Evolutionary conservation across 64 coral and sea anemone genomes (phyloP), one percentile per base, ranked within the genome.

Genomic region (Anthopleura sola): DNA sequence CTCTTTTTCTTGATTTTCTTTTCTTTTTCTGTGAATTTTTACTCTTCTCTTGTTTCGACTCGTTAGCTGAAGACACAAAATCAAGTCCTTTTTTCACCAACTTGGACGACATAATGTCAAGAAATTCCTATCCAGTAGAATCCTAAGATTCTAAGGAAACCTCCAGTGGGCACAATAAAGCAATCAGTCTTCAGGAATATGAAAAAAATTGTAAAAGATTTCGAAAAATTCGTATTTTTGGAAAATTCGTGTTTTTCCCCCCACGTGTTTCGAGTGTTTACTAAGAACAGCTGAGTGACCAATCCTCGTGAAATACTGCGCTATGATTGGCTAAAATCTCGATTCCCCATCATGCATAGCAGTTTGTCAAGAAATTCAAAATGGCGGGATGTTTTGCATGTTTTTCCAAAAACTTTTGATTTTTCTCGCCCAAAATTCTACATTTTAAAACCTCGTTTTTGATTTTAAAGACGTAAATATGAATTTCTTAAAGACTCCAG

Each of bases 401-500:
- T 66, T 58, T 21, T 80, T 28, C 3, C 29, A 12, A 71, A 71
- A 28, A 15, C 9, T 34, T 71, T 34, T 71, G 29, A 71, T 71
- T 32, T 29, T 71, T 71, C 9, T 34, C 66, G 28, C 23, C 28
- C 66, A 71, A 34, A 71, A 71, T 33, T 34, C 24, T 11, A 14
- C 29, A 71, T 32, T 71, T 71, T 33, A 71, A 71, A 16, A 32
- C 66, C 29, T 33, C 1, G 15, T 16, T 71, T 71, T 71, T 16
- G 31, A 71, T 8, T 32, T n/a, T 36, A 71, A 5, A 15, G 16
- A 54, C 21, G 54, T 76, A 12, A 68, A 83, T 58, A 95, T 95
- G 93, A 95, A 95, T 88, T 78, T 95, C n/a, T 83, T 97, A 40
- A 91, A 81, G 86, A 97, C 94, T 24, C 94, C 94, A 78, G 94